Evolutionary conservation across 2,888 invertebrate species (phyloP).

Genomic region (Papilio gigon): DNA sequence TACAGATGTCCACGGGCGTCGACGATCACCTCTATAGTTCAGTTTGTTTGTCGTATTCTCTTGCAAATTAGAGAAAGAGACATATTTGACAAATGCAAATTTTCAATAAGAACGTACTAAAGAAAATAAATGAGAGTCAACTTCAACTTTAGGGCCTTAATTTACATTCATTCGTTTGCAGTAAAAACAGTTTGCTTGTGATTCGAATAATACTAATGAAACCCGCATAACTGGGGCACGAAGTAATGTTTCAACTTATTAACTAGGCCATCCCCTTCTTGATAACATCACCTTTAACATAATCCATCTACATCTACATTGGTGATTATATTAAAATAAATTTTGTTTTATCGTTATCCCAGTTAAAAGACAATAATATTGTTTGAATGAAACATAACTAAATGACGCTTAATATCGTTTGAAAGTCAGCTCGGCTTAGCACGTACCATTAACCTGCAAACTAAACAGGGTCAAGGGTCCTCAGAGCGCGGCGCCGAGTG

Average conservation of each 20-base stretch:
- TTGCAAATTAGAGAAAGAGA: neutral
- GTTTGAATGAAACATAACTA: neutral
- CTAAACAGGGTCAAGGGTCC: slow-evolving; percentile 38
- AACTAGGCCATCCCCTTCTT: slow-evolving; percentile 10
- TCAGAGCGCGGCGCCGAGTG: slow-evolving; percentile 27
- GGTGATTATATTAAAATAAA: no score
- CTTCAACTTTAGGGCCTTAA: neutral
- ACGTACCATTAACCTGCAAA: slow-evolving; percentile 38
- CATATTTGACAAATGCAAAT: neutral
- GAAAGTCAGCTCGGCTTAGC: slow-evolving; percentile 17
- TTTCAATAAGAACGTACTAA: neutral
- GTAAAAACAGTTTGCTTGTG: slow-evolving; percentile 14
- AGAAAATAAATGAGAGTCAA: neutral
- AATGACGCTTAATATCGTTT: slow-evolving; percentile 26
- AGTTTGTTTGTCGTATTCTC: no score
- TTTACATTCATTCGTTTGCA: slow-evolving; percentile 8
- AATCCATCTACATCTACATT: no score
- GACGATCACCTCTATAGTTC: no score
- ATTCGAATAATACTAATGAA: slow-evolving; percentile 17
- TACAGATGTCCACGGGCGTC: no score
- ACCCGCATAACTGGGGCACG: slow-evolving; percentile 19
- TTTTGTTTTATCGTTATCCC: neutral
- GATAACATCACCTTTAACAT: no score
- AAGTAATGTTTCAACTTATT: slow-evolving; percentile 22
- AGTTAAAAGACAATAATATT: neutral